These are phyloP conservation scores for Enteromius mattozi DNA, from an alignment of 2,797 vertebrate species.

Conservation along the genomic window DNA sequence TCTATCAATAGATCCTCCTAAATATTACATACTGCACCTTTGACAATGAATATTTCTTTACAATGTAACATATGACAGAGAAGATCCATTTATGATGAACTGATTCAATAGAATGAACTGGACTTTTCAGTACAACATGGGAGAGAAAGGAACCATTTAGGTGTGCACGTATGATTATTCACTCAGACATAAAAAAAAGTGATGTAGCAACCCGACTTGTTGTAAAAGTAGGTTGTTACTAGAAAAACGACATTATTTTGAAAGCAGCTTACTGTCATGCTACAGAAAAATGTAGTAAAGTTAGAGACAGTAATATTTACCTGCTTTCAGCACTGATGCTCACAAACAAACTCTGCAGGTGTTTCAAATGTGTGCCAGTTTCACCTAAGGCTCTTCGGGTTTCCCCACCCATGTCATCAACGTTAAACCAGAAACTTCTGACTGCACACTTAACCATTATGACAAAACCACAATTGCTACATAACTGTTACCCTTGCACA, in stretches of 20 bases:
- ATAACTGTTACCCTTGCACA: neutral
- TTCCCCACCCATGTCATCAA: slow-evolving; percentile 28
- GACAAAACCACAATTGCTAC: neutral
- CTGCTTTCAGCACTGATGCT: neutral
- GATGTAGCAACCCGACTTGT: neutral
- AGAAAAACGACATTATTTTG: neutral
- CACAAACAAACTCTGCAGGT: slow-evolving; percentile 40
- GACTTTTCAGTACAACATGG: neutral
- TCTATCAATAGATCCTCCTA: no score
- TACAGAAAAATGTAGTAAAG: slow-evolving; percentile 3
- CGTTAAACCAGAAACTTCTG: slow-evolving; percentile 31
- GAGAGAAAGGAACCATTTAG: neutral
- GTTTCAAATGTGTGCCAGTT: slow-evolving; percentile 42
- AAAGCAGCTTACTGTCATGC: neutral
- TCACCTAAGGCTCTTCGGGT: slow-evolving; percentile 38
- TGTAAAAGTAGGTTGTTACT: neutral
- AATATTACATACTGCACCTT: no score
- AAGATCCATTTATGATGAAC: neutral
- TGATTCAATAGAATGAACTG: neutral
- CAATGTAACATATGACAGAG: neutral
- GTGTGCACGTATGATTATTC: neutral
- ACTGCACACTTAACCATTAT: neutral
- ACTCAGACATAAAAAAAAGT: neutral
- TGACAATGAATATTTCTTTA: neutral
- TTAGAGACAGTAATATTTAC: neutral